These are phyloP conservation scores for Prionailurus viverrinus DNA, from an alignment of 2,113 vertebrate species.

Conservation along the genomic window DNA sequence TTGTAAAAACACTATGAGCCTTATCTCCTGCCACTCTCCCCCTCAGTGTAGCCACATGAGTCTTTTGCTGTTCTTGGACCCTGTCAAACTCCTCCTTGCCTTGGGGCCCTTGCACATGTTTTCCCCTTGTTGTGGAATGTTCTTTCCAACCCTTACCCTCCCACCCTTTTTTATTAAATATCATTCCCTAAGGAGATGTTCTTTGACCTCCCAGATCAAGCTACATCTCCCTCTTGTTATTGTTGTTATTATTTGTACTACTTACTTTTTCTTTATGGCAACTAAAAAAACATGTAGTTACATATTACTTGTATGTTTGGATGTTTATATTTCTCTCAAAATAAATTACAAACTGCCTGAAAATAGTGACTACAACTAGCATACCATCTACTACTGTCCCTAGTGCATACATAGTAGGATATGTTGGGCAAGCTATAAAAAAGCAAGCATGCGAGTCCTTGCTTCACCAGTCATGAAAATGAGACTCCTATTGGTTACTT, in stretches of 20 bases:
- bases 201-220: not conserved
- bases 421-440: not conserved
- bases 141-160: constrained; percentile 39
- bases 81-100: constrained; percentile 56
- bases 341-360: not conserved
- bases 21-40: constrained; percentile 62
- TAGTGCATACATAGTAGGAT: not conserved
- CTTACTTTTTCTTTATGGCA: not conserved
- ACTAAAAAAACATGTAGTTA: not conserved
- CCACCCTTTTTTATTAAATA: constrained; percentile 13
- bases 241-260: not conserved
- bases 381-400: not conserved
- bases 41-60: not conserved
- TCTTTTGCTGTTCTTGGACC: constrained; percentile 73
- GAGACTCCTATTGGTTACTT: not conserved
- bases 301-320: not conserved
- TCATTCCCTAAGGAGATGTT: constrained; percentile 47
- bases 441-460: not conserved
- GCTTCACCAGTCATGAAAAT: not conserved
- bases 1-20: not conserved
- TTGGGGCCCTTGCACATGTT: constrained; percentile 46
- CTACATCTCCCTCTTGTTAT: not conserved
- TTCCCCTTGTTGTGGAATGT: constrained; percentile 60
- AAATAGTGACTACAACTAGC: not conserved
- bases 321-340: not conserved